phyloP scores from a whole-genome alignment of 2,888 invertebrate genomes.

The Chloroclysta siterata region DNA sequence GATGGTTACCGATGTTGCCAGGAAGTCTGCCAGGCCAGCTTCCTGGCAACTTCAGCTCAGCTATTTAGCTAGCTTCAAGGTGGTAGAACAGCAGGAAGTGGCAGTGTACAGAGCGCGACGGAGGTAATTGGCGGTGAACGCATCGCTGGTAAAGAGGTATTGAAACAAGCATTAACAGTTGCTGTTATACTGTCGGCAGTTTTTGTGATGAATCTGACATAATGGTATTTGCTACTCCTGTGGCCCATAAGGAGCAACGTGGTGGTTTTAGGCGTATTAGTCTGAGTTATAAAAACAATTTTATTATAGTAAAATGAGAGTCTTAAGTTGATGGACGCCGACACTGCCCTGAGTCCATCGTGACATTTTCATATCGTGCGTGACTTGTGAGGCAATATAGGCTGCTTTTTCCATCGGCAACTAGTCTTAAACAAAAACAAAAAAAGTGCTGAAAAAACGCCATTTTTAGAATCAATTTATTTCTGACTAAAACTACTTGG shows the following conservation, averaged over 20 bases:
- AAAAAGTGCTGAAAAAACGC: too few relatives aligned
- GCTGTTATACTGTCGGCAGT: conserved; percentile 1
- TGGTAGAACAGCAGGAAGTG: conserved; percentile 19
- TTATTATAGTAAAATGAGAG: too few relatives aligned
- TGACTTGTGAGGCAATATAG: too few relatives aligned
- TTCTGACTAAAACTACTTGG: too few relatives aligned
- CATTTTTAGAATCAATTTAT: too few relatives aligned
- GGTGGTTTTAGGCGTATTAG: neutral
- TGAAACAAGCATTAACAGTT: conserved; percentile 15
- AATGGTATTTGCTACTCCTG: neutral
- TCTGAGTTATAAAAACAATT: too few relatives aligned
- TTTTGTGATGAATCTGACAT: conserved; percentile 5
- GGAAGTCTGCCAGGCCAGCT: neutral
- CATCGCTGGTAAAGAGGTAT: conserved; percentile 19
- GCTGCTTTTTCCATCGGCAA: too few relatives aligned
- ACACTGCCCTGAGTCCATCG: too few relatives aligned
- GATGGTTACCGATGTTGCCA: neutral
- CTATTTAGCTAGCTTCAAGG: conserved; percentile 7
- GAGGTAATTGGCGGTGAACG: conserved; percentile 27
- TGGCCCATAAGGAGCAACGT: neutral
- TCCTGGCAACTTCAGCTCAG: too few relatives aligned
- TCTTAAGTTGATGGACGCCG: too few relatives aligned
- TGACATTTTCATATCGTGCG: too few relatives aligned
- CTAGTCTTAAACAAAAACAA: too few relatives aligned
- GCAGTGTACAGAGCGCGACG: conserved; percentile 13